Conservation (phyloP, 2,113 vertebrate genomes). For the Passer domesticus region DNA sequence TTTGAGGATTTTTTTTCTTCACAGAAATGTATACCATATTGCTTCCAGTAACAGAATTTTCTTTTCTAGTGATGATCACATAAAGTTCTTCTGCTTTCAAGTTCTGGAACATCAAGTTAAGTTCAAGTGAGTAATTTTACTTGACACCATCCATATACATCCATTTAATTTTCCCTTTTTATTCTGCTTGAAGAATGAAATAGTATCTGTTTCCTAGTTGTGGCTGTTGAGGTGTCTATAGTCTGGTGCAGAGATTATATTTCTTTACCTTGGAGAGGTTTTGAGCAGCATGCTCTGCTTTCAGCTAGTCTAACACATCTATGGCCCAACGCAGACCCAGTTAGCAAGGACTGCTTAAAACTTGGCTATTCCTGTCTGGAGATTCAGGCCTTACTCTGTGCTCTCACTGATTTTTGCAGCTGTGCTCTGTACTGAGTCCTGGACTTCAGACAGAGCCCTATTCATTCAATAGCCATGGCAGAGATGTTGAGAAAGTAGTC, state of each 20-base stretch:
- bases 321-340: not conserved
- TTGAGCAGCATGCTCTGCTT: not conserved
- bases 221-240: not conserved
- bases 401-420: not conserved
- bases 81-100: conserved; percentile 99
- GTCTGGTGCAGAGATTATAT: not conserved
- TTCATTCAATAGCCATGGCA: not conserved
- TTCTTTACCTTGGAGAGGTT: not conserved
- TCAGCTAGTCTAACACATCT: not conserved
- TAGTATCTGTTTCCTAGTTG: not conserved
- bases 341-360: not conserved
- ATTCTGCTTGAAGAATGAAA: not conserved
- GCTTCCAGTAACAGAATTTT: not conserved
- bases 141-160: not conserved
- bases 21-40: not conserved
- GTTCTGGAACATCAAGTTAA: conserved; percentile 97
- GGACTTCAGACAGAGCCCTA: conserved; percentile 5
- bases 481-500: not conserved
- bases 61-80: conserved; percentile 89
- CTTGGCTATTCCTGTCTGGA: not conserved
- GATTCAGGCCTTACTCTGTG: not conserved
- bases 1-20: not conserved
- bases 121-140: conserved; percentile 84
- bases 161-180: not conserved
- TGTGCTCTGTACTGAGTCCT: not conserved